Percentiles rank a stretch among this genome's conserved stretches.
These are phyloP conservation scores for Galbula dea DNA, from an alignment of 2,113 vertebrate species.

Conservation along the genomic window DNA sequence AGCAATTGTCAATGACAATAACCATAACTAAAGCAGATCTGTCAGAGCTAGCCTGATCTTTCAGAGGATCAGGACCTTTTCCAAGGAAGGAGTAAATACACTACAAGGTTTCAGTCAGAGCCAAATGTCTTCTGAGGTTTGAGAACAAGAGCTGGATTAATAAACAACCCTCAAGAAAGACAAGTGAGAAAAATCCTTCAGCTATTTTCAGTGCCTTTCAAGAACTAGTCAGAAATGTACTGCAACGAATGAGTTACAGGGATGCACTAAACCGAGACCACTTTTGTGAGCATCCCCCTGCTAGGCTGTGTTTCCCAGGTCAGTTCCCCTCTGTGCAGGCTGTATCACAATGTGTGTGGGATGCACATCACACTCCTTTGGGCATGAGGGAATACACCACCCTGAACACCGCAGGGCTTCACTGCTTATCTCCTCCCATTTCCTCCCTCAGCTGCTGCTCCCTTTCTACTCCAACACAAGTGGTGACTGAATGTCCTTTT, in stretches of 20 bases:
- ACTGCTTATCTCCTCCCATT: neutral
- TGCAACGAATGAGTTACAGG: neutral
- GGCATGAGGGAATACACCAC: neutral
- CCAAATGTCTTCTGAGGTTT: neutral
- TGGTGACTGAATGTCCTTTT: neutral
- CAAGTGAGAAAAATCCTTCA: neutral
- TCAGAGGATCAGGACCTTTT: neutral
- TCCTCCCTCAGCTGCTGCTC: neutral
- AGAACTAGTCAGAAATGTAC: neutral
- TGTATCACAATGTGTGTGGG: fast-evolving
- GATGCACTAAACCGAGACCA: neutral
- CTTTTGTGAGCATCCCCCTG: neutral
- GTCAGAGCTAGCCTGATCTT: neutral
- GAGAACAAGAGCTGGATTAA: neutral
- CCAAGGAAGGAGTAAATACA: neutral
- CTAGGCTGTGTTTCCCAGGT: neutral
- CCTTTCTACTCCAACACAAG: neutral
- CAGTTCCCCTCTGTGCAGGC: fast-evolving
- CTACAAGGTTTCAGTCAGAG: neutral
- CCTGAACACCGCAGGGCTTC: neutral
- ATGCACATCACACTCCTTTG: neutral
- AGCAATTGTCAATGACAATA: slow-evolving; percentile 50
- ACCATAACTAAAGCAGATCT: slow-evolving; percentile 47
- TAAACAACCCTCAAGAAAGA: neutral
- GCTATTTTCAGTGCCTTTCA: neutral